Base-by-base conservation (phyloP, 2,113 vertebrate genomes). In the Silurus asotus region DNA sequence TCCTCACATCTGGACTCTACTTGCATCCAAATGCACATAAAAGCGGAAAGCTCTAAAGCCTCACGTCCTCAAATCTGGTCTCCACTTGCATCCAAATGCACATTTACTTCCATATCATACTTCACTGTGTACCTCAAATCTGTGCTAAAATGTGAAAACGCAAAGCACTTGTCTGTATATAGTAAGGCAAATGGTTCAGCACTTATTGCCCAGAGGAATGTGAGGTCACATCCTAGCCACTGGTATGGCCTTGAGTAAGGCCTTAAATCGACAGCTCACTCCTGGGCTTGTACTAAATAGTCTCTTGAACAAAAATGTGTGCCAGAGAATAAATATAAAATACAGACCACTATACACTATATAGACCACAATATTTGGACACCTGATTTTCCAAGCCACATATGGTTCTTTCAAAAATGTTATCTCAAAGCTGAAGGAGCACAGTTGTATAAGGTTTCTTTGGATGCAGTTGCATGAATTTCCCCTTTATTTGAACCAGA, bases 1-100 rank as follows among this genome's bases (percentile, higher is more conserved):
- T 69, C 61, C 83, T 58, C 67, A 91, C 91, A 92, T 93, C 88
- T 93, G 91, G 85, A 14, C 20, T 55, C 82, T 90, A 92, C 82
- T 87, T 93, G 88, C 87, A 88, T 82, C 84, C 69, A 86, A 86
- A 77, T 48, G n/a, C n/a, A n/a, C 45, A 74, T 56, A 23, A 56
- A 85, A 72, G 51, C 15, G 65, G 80, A 74, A 83, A 25, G 75
- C 80, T 45, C 72, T 75, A 11, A 20, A 51, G 20, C 65, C 78
- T 49, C 37, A 65, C 62, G n/a, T 65, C 61, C 83, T 58, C 67
- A 91, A 90, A 92, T 93, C 88, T 93, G 91, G 85, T 11, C 20
- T 55, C 82, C 91, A 92, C 82, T 87, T 93, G 88, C 87, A 88
- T 82, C 84, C 69, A 86, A 86, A 77, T 48, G n/a, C n/a, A n/a